Base-by-base conservation (phyloP, 2,888 invertebrate genomes). In the Eurytoma adleriae region DNA sequence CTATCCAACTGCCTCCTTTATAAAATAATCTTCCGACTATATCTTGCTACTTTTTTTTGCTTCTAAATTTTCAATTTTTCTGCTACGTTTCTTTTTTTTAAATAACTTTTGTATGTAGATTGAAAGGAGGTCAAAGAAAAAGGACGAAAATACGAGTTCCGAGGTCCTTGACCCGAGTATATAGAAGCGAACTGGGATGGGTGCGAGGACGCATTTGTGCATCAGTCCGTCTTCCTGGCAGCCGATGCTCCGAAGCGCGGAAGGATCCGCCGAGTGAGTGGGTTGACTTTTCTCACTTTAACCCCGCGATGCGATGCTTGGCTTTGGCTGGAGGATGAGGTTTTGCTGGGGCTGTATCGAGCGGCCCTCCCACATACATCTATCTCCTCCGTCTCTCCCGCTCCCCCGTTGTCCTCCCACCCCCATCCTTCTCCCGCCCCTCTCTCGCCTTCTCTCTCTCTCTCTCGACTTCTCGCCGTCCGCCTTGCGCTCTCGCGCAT, bases 331-430 rank as follows among this genome's bases (percentile, higher is more conserved):
- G 83, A 86, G 87, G 82, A 83, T 86, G 86, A 88, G 88, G 88
- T 88, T 86, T 86, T 88, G 90, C 90, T 90, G 90, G 90, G 87
- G 90, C 90, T 90, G 90, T 90, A 90, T 90, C 90, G 90, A 90
- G 90, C 90, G 90, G 90, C 89, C 90, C 89, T 90, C 90, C 89
- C 90, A 90, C 90, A 90, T 89, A 90, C 90, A 90, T 90, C 90
- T 90, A 90, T 90, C 90, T 90, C 89, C 48, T 88, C 87, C 89
- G 86, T 86, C 87, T 86, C 85, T 83, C 87, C 82, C 84, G 84
- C 86, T 86, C 84, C 85, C 84, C 83, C 85, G 84, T 18, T 18
- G 85, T 84, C 85, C 84, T 82, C 85, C 74, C 74, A 52, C 79
- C 75, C 54, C 67, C 66, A 57, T 61, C 57, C 80, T 73, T 64